These are phyloP conservation scores for Brachyopa scutellaris DNA, from an alignment of 2,888 invertebrate genomes.

Conservation along the genomic window DNA sequence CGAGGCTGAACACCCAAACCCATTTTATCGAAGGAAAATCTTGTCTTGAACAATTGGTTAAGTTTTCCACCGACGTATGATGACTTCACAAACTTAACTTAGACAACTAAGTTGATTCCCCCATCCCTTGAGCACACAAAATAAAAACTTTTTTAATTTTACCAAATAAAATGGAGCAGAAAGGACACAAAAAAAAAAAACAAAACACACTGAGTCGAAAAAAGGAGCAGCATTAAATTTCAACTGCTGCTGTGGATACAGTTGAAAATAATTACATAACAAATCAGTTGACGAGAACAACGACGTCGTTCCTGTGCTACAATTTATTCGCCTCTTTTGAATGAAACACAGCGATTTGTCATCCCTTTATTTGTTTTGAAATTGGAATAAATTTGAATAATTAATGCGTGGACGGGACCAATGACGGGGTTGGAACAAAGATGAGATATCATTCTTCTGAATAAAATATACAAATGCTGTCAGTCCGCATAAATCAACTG, in stretches of 20 bases:
- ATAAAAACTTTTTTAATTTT: conserved; percentile 63
- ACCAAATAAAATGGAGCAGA: conserved; percentile 40
- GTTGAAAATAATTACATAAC: conserved; percentile 63
- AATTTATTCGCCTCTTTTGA: conserved; percentile 19
- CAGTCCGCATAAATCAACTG: conserved; percentile 53
- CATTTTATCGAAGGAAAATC: conserved; percentile 17
- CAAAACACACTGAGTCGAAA: not conserved
- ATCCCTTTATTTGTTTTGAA: conserved; percentile 56
- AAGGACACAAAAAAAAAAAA: conserved; percentile 12
- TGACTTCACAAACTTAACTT: conserved; percentile 57
- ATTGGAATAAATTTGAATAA: conserved; percentile 60
- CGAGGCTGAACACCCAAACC: not conserved
- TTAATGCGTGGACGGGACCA: conserved; percentile 29
- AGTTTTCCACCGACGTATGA: conserved; percentile 63
- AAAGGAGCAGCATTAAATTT: conserved; percentile 45
- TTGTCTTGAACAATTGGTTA: conserved; percentile 50
- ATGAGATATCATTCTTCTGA: conserved; percentile 27
- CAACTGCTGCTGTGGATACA: conserved; percentile 38
- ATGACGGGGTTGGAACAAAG: conserved; percentile 1
- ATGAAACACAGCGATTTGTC: conserved; percentile 43
- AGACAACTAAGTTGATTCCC: conserved; percentile 54
- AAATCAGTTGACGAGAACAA: conserved; percentile 38
- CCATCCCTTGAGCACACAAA: not conserved
- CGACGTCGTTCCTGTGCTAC: conserved; percentile 2
- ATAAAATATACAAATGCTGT: conserved; percentile 48